Evolutionary conservation across 2,113 vertebrate genomes (phyloP).

Genomic region (Stomatorhinus ivindoensis): DNA sequence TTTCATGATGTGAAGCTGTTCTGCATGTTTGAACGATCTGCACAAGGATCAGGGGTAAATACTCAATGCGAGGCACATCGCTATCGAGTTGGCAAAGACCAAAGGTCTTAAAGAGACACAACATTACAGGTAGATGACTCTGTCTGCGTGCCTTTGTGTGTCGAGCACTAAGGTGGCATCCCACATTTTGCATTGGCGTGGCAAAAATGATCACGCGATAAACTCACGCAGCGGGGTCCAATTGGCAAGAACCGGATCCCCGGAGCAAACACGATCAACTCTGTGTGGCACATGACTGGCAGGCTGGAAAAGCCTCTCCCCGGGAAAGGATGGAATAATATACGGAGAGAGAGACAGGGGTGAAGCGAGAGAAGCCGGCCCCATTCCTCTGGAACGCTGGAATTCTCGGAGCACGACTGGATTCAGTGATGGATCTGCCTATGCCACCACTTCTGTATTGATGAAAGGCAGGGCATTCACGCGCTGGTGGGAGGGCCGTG

Average conservation of each 20-base stretch:
- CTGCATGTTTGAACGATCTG: neutral
- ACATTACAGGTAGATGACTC: neutral
- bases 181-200: constrained; percentile 37
- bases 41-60: neutral
- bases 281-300: constrained; percentile 59
- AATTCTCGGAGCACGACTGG: constrained; percentile 56
- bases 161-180: constrained; percentile 42
- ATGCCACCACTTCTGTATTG: constrained; percentile 49
- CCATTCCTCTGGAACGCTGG: constrained; percentile 47
- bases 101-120: neutral
- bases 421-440: constrained; percentile 63
- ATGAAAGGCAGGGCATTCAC: constrained; percentile 57
- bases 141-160: neutral
- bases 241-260: constrained; percentile 46
- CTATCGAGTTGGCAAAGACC: neutral
- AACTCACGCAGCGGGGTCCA: constrained; percentile 54
- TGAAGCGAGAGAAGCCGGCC: constrained; percentile 31
- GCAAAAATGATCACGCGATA: constrained; percentile 57
- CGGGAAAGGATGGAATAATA: constrained; percentile 53
- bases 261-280: constrained; percentile 58
- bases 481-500: constrained; percentile 35
- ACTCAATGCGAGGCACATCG: neutral
- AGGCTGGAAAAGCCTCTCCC: constrained; percentile 60
- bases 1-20: neutral
- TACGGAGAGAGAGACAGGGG: constrained; percentile 26